phyloP scores from a whole-genome alignment of 1,140 invertebrate species.

The Neocloeon triangulifer region DNA sequence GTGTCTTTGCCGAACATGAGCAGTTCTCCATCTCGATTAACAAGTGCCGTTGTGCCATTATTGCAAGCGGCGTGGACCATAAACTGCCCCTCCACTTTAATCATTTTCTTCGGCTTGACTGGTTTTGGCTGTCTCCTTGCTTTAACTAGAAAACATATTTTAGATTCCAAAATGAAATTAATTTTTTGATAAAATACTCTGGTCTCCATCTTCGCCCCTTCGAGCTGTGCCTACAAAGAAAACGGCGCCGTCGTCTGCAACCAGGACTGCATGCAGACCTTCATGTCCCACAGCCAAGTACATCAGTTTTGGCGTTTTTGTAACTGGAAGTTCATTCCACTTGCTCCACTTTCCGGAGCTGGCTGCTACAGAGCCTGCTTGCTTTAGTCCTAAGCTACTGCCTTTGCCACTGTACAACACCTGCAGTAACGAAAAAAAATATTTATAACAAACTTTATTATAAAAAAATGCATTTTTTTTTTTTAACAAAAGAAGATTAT shows the following conservation, averaged over 20 bases:
- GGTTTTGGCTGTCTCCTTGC: slow-evolving; percentile 69
- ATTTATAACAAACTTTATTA: slow-evolving; percentile 4
- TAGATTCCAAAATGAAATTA: too few species aligned
- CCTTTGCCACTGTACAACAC: slow-evolving; percentile 59
- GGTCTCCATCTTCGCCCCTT: slow-evolving; percentile 86
- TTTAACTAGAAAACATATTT: slow-evolving; percentile 33
- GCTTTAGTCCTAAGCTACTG: slow-evolving; percentile 47
- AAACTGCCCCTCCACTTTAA: slow-evolving; percentile 65
- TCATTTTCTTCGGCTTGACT: slow-evolving; percentile 78
- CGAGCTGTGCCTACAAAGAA: slow-evolving; percentile 71
- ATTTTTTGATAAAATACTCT: slow-evolving; percentile 22
- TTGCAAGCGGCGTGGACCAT: slow-evolving; percentile 73
- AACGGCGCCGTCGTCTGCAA: slow-evolving; percentile 74
- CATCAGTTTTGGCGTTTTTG: slow-evolving; percentile 28
- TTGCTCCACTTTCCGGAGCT: slow-evolving; percentile 22
- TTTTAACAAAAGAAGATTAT: too few species aligned
- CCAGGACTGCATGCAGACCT: slow-evolving; percentile 66
- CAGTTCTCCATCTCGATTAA: slow-evolving; percentile 69
- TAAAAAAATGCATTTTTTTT: not conserved
- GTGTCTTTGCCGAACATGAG: slow-evolving; percentile 93
- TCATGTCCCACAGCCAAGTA: slow-evolving; percentile 81
- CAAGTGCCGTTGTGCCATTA: slow-evolving; percentile 80
- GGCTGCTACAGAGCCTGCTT: slow-evolving; percentile 12
- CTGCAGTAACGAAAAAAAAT: slow-evolving; percentile 17
- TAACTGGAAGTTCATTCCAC: slow-evolving; percentile 28